Conservation (phyloP, 2,888 invertebrate genomes). For the Autographa gamma region DNA sequence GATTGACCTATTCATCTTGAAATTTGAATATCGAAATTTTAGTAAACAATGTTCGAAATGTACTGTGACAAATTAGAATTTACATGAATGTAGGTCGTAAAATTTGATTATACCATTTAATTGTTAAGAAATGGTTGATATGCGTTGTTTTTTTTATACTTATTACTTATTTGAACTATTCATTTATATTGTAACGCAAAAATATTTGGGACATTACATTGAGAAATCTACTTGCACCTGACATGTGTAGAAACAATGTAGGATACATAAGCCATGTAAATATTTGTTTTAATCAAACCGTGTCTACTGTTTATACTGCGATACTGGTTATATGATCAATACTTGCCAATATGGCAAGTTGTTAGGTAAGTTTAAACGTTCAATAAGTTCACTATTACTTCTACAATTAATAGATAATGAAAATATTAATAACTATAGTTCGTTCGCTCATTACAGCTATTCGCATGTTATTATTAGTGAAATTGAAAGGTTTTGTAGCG, state of each 20-base stretch:
- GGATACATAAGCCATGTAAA: background rate
- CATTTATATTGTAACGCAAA: background rate
- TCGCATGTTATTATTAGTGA: background rate
- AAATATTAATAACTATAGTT: background rate
- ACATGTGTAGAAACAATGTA: no score
- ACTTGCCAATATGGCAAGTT: constrained; percentile 32
- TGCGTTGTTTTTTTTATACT: constrained; percentile 29
- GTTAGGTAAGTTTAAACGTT: background rate
- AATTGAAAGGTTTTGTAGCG: background rate
- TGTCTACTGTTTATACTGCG: constrained; percentile 21
- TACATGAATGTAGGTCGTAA: constrained; percentile 30
- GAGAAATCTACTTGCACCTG: no score
- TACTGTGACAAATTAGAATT: constrained; percentile 35
- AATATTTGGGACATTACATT: background rate
- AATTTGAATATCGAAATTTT: constrained; percentile 32
- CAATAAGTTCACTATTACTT: background rate
- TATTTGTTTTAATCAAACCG: constrained; percentile 15
- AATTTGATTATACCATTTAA: constrained; percentile 32
- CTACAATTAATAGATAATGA: background rate
- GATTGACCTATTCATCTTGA: constrained; percentile 27
- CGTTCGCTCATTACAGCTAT: background rate
- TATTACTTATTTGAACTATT: constrained; percentile 1
- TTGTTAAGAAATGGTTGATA: constrained; percentile 25
- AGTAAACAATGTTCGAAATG: constrained; percentile 37
- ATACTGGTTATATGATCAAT: constrained; percentile 31